Evolutionary conservation across 2,113 vertebrate genomes (phyloP), one percentile per base, ranked within the genome.

Genomic region (Psittacara wagleri): DNA sequence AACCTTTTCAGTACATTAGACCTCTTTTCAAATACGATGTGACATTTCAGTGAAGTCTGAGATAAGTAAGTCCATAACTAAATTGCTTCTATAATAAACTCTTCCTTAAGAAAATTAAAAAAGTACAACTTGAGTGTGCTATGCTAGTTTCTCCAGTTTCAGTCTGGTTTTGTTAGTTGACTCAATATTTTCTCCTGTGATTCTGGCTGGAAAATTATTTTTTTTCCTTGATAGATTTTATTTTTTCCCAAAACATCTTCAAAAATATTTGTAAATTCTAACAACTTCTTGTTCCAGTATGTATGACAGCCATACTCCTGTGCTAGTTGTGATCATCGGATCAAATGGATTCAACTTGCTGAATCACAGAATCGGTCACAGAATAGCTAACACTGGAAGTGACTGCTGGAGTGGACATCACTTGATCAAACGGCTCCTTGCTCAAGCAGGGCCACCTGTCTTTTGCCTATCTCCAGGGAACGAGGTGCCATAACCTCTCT

Each of bases 361-460:
- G 51, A 70, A 28, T 66, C 7, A 46, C 49, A 39, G 29, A 66
- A 46, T 43, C 18, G 15, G 12, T 22, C 41, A 44, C 27, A 51
- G 35, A 80, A 55, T 23, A 23, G 6, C 46, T 74, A 23, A 88
- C n/a, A 18, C 29, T 54, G 20, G 20, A 37, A 54, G 31, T 16
- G 3, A 74, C 16, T 9, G 67, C n/a, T 55, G 27, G 39, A 54
- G 9, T 37, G 27, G 46, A 41, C 7, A 18, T 69, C 48, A 49
- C 18, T 27, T 41, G 25, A 72, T 54, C 15, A 11, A 35, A 9
- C 5, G 2, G 2, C 3, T 2, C 4, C 5, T 4, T 37, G 9
- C 31, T 68, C 20, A 52, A 18, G 6, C 3, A n/a, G 14, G 6
- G 16, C 11, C 27, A 64, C 37, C 12, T 46, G 13, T 28, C 8